A percentile compares a stretch with the other conserved stretches of the same genome.
Conservation (phyloP, 2,888 invertebrate genomes). For the Isoperla grammatica region DNA sequence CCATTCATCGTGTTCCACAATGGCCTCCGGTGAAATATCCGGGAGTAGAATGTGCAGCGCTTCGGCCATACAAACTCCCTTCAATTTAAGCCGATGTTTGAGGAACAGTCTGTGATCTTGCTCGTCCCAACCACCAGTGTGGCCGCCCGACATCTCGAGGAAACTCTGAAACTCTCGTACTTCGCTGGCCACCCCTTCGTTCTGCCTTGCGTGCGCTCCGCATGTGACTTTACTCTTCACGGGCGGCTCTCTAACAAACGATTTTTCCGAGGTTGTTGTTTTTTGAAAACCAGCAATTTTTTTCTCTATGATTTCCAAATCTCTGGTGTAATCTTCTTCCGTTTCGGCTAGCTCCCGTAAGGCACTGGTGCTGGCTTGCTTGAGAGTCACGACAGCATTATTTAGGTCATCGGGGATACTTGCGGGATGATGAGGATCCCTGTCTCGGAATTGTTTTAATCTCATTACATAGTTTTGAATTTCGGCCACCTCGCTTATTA, state of each 20-base stretch:
- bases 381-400: not conserved
- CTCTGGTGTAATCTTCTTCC: not conserved
- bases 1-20: conserved; percentile 1
- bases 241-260: not conserved
- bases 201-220: not conserved
- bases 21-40: conserved; percentile 13
- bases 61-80: conserved; percentile 19
- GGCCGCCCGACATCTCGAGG: conserved; percentile 29
- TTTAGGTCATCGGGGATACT: not conserved
- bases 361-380: not conserved
- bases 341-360: not conserved
- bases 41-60: conserved; percentile 23
- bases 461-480: not conserved
- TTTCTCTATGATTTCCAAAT: not conserved
- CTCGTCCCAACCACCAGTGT: conserved; percentile 32
- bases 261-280: not conserved
- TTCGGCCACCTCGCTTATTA: not conserved
- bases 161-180: conserved; percentile 26
- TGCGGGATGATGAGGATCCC: not conserved
- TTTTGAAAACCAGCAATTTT: not conserved
- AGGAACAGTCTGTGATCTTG: conserved; percentile 32
- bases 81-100: conserved; percentile 22
- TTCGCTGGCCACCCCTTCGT: not conserved
- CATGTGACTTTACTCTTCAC: not conserved
- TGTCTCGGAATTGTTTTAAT: not conserved